Percentiles rank a stretch among this genome's conserved stretches.
Evolutionary conservation across 1,140 invertebrate genomes (phyloP).

Genomic region (Drosophila rufa): DNA sequence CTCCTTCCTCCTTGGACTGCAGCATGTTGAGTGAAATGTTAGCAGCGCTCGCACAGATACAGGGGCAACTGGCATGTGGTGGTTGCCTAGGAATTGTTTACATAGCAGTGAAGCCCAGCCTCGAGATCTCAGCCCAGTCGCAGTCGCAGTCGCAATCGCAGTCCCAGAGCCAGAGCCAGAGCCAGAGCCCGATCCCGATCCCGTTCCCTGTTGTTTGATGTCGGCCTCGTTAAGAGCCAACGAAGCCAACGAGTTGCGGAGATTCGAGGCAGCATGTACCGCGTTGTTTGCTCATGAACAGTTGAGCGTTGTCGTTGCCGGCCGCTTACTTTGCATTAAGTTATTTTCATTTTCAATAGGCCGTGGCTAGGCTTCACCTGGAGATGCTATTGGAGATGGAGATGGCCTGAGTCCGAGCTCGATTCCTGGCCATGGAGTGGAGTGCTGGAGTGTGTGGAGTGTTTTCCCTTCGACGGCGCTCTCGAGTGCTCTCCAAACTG

Average conservation of each 20-base stretch:
- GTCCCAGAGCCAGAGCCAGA: conserved; percentile 1
- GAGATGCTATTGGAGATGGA: background rate
- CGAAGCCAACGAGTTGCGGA: conserved; percentile 79
- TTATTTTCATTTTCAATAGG: conserved; percentile 84
- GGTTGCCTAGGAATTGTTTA: conserved; percentile 76
- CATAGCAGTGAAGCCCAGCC: conserved; percentile 69
- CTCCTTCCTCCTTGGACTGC: conserved; percentile 26
- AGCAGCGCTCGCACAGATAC: conserved; percentile 57
- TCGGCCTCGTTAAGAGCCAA: conserved; percentile 83
- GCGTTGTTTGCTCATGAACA: conserved; percentile 78
- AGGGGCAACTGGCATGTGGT: conserved; percentile 21
- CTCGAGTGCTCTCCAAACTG: conserved; percentile 81
- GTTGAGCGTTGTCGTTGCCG: conserved; percentile 63
- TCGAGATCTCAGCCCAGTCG: conserved; percentile 50
- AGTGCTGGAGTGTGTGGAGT: conserved; percentile 64
- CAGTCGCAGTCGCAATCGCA: background rate
- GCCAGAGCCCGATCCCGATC: conserved; percentile 16
- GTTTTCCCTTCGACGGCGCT: conserved; percentile 74
- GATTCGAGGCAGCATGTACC: conserved; percentile 37
- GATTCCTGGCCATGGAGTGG: conserved; percentile 55
- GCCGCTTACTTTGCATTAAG: conserved; percentile 82
- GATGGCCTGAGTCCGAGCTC: conserved; percentile 13
- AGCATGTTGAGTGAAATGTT: conserved; percentile 81
- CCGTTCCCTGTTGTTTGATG: conserved; percentile 69
- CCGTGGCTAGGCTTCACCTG: conserved; percentile 59